Percentiles rank a stretch among this genome's conserved stretches.
Evolutionary conservation across 1,140 invertebrate genomes (phyloP).

Genomic region (Drosophila micromelanica): DNA sequence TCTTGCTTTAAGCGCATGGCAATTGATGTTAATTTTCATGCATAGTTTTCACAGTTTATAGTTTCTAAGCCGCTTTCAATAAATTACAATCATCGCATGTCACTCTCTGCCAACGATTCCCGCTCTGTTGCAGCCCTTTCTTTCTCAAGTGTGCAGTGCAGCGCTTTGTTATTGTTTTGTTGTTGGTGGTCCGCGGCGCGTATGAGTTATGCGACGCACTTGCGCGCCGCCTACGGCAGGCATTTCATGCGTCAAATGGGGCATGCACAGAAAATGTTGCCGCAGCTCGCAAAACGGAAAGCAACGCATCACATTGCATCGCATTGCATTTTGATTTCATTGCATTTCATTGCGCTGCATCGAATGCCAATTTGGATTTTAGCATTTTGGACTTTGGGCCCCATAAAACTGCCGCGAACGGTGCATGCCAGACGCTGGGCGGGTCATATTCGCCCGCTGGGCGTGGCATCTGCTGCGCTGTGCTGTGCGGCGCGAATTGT

Average conservation of each 20-base stretch:
- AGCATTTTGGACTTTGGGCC: conserved; percentile 68
- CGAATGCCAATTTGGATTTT: conserved; percentile 65
- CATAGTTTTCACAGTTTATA: background rate
- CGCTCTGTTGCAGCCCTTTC: background rate
- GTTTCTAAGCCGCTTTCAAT: background rate
- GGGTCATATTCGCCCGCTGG: background rate
- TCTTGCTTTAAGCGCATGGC: background rate
- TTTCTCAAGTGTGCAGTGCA: too few relatives aligned
- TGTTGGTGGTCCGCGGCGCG: conserved; percentile 19
- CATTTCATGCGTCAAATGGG: conserved; percentile 70
- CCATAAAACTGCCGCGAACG: conserved; percentile 43
- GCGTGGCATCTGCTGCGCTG: conserved; percentile 23
- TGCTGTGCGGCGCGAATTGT: background rate
- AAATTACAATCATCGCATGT: too few relatives aligned
- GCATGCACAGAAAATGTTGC: conserved; percentile 74
- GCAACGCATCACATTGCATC: conserved; percentile 1
- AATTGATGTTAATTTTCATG: background rate
- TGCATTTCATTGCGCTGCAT: conserved; percentile 51
- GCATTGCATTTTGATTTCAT: conserved; percentile 37
- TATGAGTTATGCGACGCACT: conserved; percentile 67
- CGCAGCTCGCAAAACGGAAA: conserved; percentile 6
- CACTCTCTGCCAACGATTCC: background rate
- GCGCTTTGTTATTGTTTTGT: background rate
- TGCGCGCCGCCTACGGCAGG: background rate
- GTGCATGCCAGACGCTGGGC: background rate